A percentile compares a stretch with the other conserved stretches of the same genome.
phyloP scores from a whole-genome alignment of 2,113 vertebrate species.

The Candoia aspera region DNA sequence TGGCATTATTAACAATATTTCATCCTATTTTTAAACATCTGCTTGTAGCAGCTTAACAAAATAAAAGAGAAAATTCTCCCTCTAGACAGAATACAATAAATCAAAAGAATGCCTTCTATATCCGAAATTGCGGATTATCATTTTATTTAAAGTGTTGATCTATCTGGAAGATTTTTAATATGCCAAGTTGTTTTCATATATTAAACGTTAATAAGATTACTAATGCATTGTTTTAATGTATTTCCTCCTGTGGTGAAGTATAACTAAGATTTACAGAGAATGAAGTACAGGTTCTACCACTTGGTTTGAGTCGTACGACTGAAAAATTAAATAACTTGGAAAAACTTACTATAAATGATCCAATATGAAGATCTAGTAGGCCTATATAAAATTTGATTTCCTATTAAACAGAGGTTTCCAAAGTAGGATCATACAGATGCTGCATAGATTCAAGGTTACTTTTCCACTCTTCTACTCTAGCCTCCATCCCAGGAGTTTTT shows the following conservation, averaged over 20 bases:
- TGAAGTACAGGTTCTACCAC: neutral
- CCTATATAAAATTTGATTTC: neutral
- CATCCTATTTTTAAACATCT: neutral
- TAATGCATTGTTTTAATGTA: neutral
- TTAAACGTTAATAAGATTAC: neutral
- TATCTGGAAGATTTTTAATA: neutral
- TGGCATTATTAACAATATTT: slow-evolving; percentile 16
- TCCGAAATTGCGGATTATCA: neutral
- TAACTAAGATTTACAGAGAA: neutral
- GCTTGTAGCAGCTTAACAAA: accelerated
- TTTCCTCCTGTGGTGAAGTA: neutral
- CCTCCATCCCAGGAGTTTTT: neutral
- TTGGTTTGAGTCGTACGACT: neutral
- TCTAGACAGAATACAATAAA: neutral
- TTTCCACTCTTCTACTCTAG: neutral
- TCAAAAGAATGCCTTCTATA: neutral
- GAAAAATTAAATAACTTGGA: neutral
- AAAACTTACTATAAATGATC: neutral
- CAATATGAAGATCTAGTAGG: neutral
- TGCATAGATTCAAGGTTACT: neutral
- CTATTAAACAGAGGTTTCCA: slow-evolving; percentile 1
- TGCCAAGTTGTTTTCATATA: neutral
- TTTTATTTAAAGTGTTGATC: neutral
- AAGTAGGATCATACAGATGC: neutral
- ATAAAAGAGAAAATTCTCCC: neutral